Percentiles rank a stretch among this genome's conserved stretches.
Conservation (phyloP, 1,140 invertebrate species). For the Phymastichus coffea region DNA sequence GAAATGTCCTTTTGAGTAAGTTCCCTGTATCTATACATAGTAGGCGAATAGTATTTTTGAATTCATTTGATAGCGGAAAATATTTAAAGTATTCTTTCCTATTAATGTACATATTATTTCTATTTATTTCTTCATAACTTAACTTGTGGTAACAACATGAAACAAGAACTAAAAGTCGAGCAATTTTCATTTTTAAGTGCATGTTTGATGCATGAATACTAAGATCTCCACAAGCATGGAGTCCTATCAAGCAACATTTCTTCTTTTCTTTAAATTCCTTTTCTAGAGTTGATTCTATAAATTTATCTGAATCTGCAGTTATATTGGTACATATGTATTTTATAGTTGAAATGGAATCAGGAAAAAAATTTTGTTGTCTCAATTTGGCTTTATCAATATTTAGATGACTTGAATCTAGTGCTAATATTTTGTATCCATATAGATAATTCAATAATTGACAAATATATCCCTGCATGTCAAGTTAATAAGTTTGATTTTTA, state of each 20-base stretch:
- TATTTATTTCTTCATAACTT: conserved; percentile 29
- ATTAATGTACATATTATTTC: conserved; percentile 20
- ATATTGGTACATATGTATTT: conserved; percentile 63
- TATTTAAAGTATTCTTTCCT: conserved; percentile 56
- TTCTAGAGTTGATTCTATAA: conserved; percentile 52
- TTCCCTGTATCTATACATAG: conserved; percentile 37
- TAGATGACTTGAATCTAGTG: conserved; percentile 67
- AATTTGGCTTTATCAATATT: conserved; percentile 66
- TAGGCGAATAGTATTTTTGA: conserved; percentile 48
- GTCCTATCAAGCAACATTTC: conserved; percentile 62
- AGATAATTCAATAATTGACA: conserved; percentile 67
- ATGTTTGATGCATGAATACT: conserved; percentile 71
- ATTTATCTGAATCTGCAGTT: conserved; percentile 51
- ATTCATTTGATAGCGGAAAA: conserved; percentile 63
- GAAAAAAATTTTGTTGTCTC: conserved; percentile 62
- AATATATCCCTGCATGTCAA: conserved; percentile 68
- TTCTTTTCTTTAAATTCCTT: conserved; percentile 46
- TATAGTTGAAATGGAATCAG: conserved; percentile 56
- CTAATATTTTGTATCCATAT: conserved; percentile 68
- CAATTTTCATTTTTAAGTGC: conserved; percentile 64
- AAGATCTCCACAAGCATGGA: conserved; percentile 85
- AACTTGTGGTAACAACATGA: conserved; percentile 88
- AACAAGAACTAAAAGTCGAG: conserved; percentile 67
- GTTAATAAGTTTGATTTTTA: neutral
- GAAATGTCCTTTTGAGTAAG: conserved; percentile 63